A percentile compares a stretch with the other conserved stretches of the same genome.
Conservation (phyloP, 2,113 vertebrate genomes). For the Lagopus muta region DNA sequence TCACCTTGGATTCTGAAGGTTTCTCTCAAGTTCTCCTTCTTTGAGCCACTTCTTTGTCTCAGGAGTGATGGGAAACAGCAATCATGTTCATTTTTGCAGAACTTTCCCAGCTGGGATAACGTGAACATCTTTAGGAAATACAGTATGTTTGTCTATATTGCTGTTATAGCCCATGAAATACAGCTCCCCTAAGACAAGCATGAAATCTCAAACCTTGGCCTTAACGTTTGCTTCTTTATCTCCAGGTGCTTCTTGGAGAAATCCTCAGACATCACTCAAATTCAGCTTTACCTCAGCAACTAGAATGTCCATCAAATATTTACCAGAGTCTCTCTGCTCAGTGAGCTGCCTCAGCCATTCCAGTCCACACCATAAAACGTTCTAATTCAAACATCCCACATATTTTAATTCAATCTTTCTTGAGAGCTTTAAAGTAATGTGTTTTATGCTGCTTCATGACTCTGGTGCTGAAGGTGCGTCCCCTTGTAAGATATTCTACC, state of each 20-base stretch:
- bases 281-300: neutral
- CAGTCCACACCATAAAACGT: neutral
- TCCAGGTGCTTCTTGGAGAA: neutral
- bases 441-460: neutral
- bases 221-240: neutral
- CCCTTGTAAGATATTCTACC: neutral
- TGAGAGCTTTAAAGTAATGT: neutral
- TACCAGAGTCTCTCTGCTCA: neutral
- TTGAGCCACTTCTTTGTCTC: neutral
- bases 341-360: neutral
- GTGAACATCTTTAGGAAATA: neutral
- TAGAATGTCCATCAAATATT: accelerated
- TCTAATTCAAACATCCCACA: neutral
- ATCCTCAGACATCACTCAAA: neutral
- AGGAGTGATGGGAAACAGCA: neutral
- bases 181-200: neutral
- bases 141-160: neutral
- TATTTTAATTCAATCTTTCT: neutral
- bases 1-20: neutral
- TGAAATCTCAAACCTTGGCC: neutral
- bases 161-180: neutral
- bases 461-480: neutral
- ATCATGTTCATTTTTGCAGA: neutral
- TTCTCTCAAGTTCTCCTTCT: neutral
- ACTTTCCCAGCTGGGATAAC: neutral